Percentiles rank a stretch among this genome's conserved stretches.
Evolutionary conservation across 2,797 vertebrate genomes (phyloP).

Genomic region (Furcifer pardalis): DNA sequence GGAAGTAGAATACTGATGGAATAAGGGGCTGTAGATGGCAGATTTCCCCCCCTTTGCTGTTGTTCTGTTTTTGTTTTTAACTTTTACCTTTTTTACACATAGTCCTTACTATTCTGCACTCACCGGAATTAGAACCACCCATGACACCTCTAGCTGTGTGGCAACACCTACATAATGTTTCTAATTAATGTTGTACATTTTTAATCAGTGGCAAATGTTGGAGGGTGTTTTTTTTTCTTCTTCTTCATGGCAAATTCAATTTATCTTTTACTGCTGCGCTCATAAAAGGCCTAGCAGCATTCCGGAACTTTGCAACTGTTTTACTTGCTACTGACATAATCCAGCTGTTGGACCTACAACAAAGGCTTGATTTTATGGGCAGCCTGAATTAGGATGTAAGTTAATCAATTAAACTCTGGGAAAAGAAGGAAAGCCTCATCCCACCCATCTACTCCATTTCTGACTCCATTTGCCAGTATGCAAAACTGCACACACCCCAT

Average conservation of each 20-base stretch:
- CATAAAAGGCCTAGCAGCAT: constrained; percentile 96
- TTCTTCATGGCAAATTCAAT: constrained; percentile 86
- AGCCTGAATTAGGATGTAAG: constrained; percentile 96
- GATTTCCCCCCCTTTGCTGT: not conserved
- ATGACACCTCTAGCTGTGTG: constrained; percentile 82
- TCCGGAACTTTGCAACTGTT: constrained; percentile 95
- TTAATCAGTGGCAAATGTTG: constrained; percentile 84
- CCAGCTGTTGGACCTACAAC: constrained; percentile 95
- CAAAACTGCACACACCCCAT: constrained; percentile 39
- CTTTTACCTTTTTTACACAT: not conserved
- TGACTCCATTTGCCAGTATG: constrained; percentile 51
- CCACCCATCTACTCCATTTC: constrained; percentile 42
- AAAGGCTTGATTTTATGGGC: constrained; percentile 91
- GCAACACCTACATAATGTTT: constrained; percentile 92
- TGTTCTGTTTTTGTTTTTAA: not conserved
- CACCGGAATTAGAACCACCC: constrained; percentile 72
- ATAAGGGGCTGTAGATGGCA: not conserved
- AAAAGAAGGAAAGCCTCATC: constrained; percentile 70
- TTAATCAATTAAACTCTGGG: constrained; percentile 94
- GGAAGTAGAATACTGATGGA: constrained; percentile 6
- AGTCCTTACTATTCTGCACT: not conserved
- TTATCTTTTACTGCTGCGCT: constrained; percentile 96
- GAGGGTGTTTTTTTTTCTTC: not conserved
- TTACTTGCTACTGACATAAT: constrained; percentile 96
- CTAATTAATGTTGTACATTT: constrained; percentile 91